Percentiles rank a stretch among this genome's conserved stretches.
Evolutionary conservation across 1,140 invertebrate species (phyloP).

Genomic region (Zaprionus capensis): DNA sequence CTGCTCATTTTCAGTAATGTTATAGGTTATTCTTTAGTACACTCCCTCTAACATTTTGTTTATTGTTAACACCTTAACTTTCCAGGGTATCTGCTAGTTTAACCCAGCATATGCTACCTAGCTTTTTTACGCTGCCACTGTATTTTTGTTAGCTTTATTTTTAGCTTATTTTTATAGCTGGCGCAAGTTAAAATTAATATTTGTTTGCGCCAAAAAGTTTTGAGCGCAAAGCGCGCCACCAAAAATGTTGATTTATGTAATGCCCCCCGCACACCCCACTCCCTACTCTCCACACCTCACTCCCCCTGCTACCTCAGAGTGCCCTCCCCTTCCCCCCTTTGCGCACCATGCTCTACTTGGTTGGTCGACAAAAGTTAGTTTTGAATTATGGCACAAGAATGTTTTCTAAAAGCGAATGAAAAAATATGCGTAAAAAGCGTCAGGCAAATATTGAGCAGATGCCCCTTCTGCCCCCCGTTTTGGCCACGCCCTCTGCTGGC

Average conservation of each 20-base stretch:
- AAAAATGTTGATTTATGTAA: conserved; percentile 81
- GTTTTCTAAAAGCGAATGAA: conserved; percentile 23
- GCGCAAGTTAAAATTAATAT: conserved; percentile 80
- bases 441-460: conserved; percentile 20
- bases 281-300: neutral
- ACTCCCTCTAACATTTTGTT: too few species aligned
- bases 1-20: too few species aligned
- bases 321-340: neutral
- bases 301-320: neutral
- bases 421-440: conserved; percentile 43
- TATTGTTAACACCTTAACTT: neutral
- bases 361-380: conserved; percentile 65
- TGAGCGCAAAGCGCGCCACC: conserved; percentile 29
- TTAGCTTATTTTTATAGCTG: conserved; percentile 52
- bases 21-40: too few species aligned
- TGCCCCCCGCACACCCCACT: conserved; percentile 3
- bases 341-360: neutral
- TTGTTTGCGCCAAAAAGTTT: conserved; percentile 76
- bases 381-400: conserved; percentile 73
- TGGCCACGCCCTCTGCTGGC: neutral
- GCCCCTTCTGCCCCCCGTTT: neutral
- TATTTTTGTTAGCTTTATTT: conserved; percentile 29
- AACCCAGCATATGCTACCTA: neutral
- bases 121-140: neutral
- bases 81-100: neutral